Base-by-base conservation (phyloP, 2,113 vertebrate genomes). In the Equus przewalskii region DNA sequence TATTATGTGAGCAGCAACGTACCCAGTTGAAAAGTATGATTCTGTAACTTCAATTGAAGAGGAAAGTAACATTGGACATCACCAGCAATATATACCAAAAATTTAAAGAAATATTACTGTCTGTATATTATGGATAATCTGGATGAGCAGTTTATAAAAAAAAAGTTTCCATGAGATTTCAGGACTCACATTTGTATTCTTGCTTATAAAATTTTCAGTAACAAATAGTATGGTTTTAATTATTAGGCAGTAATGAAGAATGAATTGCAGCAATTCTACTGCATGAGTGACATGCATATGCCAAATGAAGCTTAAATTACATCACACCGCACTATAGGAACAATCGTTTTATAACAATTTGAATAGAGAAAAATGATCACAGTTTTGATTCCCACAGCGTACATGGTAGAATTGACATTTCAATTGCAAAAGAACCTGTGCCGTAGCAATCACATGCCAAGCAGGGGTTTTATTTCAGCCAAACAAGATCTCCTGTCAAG, bases 401-500 rank as follows among this genome's bases (percentile, higher is more conserved):
- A 44, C 4, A 15, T 7, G 62, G 30, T 33, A 91, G 19, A 97
- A 91, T 0, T 69, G 9, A n/a, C 15, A 70, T 83, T 58, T 26
- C 46, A 72, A 3, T 28, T 92, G 83, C 10, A 64, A 92, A 86
- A 83, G 2, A 30, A n/a, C 5, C 5, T 58, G 1, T 30, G 14
- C 10, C n/a, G 21, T 51, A 44, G 24, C 5, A 76, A 46, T 88
- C 28, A 7, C 18, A 54, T 24, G 7, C 5, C 36, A 69, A 75
- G 3, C 0, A 56, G 15, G 13, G 3, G 67, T 33, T 65, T 92
- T 56, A 93, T 76, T 94, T 85, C 51, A 51, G 16, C 65, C 73
- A 62, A 97, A 80, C 22, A 91, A 18, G 24, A 93, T 80, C 44
- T 33, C 46, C 67, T 88, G 21, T 73, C 51, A 92, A 75, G 56